These are phyloP conservation scores for Lithophane ornitopus DNA, from an alignment of 2,888 invertebrate species.

Conservation along the genomic window DNA sequence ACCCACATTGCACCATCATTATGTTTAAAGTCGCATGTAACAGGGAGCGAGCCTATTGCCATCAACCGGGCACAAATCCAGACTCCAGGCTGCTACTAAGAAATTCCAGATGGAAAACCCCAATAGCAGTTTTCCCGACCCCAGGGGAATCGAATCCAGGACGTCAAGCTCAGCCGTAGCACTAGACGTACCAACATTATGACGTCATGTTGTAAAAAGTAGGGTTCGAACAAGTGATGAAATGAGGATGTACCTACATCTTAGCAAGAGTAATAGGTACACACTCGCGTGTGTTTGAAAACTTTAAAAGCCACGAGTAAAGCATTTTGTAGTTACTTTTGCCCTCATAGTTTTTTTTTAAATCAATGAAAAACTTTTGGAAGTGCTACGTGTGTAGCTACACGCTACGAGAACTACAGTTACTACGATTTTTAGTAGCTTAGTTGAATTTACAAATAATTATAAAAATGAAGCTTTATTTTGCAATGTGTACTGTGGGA, in stretches of 20 bases:
- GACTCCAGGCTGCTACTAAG: background rate
- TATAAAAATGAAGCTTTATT: background rate
- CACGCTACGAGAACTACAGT: constrained; percentile 20
- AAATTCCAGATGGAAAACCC: background rate
- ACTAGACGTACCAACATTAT: background rate
- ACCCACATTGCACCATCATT: background rate
- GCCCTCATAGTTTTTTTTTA: background rate
- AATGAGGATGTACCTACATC: background rate
- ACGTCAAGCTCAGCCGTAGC: background rate
- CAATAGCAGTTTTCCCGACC: background rate
- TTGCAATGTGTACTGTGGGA: background rate
- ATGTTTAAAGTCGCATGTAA: background rate
- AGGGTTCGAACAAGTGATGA: background rate
- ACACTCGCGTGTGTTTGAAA: background rate
- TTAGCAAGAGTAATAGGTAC: background rate
- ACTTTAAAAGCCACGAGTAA: too few species aligned
- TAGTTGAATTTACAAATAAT: constrained; percentile 1
- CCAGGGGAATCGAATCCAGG: background rate
- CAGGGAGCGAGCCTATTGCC: background rate
- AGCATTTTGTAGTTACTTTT: background rate
- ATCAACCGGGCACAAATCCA: background rate
- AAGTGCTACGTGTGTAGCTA: background rate
- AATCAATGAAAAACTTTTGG: background rate
- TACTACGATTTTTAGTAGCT: constrained; percentile 19
- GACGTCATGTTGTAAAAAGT: background rate